phyloP scores from a whole-genome alignment of 2,113 vertebrate species.

The Malurus melanocephalus region DNA sequence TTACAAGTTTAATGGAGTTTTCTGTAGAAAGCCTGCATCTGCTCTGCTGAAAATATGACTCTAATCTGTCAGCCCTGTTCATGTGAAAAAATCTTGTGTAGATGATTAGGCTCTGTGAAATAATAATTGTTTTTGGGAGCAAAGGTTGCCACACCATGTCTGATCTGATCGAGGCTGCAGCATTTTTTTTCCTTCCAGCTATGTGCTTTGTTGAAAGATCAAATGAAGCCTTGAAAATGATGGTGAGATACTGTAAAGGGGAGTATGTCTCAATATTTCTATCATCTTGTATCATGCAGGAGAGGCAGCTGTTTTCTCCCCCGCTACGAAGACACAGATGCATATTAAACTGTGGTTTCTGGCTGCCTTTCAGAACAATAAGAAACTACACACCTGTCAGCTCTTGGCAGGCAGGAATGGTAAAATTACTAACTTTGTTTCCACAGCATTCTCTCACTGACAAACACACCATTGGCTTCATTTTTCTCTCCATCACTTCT shows the following conservation, averaged over 20 bases:
- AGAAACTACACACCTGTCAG: constrained; percentile 74
- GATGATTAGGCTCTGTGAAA: neutral
- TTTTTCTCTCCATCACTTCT: constrained; percentile 66
- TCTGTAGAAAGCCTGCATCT: constrained; percentile 34
- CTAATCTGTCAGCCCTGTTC: neutral
- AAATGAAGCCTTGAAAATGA: constrained; percentile 40
- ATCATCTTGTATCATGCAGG: constrained; percentile 38
- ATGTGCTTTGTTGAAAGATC: constrained; percentile 50
- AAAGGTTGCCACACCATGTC: neutral
- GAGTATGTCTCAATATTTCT: constrained; percentile 43
- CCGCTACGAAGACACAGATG: constrained; percentile 51
- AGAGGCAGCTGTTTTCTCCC: constrained; percentile 72
- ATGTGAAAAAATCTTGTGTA: neutral
- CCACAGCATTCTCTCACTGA: constrained; percentile 60
- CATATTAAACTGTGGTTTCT: constrained; percentile 65
- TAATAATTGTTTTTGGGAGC: neutral
- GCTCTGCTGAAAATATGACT: neutral
- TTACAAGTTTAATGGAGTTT: constrained; percentile 14
- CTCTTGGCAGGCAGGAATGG: constrained; percentile 62
- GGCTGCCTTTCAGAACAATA: constrained; percentile 74
- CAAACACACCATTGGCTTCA: constrained; percentile 45
- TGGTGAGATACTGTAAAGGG: constrained; percentile 1
- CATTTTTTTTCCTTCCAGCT: constrained; percentile 2
- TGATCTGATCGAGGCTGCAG: neutral
- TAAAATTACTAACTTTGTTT: constrained; percentile 69